phyloP scores from a whole-genome alignment of 1,140 invertebrate genomes.

The Dysdera silvatica region DNA sequence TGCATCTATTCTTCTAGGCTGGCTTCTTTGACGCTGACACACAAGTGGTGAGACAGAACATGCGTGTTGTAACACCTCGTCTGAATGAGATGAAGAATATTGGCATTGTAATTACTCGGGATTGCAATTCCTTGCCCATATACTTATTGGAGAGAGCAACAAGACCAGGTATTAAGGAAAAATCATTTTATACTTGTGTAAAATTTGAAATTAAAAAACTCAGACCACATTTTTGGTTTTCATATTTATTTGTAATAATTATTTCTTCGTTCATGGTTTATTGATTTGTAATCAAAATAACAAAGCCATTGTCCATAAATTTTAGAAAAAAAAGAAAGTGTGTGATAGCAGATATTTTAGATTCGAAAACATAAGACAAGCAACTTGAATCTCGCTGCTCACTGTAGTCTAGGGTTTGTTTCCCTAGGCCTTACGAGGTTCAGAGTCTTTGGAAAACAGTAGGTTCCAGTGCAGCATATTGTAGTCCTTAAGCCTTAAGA shows the following conservation, averaged over 20 bases:
- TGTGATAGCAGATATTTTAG: too few species aligned
- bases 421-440: too few species aligned
- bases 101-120: conserved; percentile 60
- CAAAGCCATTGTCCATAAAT: too few species aligned
- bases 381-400: too few species aligned
- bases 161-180: conserved; percentile 50
- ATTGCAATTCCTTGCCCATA: conserved; percentile 61
- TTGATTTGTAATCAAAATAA: too few species aligned
- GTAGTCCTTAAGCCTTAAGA: too few species aligned
- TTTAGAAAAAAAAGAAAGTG: too few species aligned
- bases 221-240: neutral
- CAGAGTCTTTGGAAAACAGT: too few species aligned
- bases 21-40: conserved; percentile 78
- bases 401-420: too few species aligned
- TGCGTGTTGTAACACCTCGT: conserved; percentile 65
- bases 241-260: neutral
- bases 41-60: conserved; percentile 62
- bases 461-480: too few species aligned
- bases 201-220: neutral
- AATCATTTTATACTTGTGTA: conserved; percentile 32
- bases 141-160: conserved; percentile 62
- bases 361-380: too few species aligned
- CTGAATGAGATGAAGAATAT: conserved; percentile 56
- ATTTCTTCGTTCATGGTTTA: too few species aligned
- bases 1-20: conserved; percentile 37